Conservation (phyloP, 2,888 invertebrate species). For the Bursaphelenchus okinawaensis region DNA sequence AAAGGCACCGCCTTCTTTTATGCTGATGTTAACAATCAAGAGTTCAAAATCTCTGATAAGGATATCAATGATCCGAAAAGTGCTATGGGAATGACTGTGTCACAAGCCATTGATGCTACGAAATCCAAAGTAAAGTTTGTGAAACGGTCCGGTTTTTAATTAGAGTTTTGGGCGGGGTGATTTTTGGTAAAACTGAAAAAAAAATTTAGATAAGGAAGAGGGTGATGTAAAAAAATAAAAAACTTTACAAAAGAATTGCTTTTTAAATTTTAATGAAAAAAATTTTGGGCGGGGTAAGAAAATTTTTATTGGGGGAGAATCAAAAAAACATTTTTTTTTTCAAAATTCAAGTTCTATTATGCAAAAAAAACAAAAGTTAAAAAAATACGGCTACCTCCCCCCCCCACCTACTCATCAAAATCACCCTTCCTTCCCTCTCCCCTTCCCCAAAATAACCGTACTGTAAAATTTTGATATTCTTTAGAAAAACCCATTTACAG, state of each 20-base stretch:
- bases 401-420: no score
- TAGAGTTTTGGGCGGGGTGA: neutral
- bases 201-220: neutral
- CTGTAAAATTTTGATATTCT: no score
- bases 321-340: no score
- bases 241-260: neutral
- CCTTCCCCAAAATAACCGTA: no score
- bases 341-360: no score
- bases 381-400: no score
- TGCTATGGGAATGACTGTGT: constrained; percentile 11
- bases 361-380: no score
- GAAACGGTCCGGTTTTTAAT: no score
- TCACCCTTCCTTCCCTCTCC: no score
- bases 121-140: neutral
- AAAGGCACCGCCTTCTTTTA: constrained; percentile 26
- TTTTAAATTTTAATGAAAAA: neutral
- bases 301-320: no score
- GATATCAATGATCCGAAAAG: neutral
- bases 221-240: neutral
- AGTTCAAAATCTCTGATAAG: neutral
- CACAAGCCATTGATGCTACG: constrained; percentile 9
- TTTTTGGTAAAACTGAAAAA: neutral
- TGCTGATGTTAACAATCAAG: constrained; percentile 30
- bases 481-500: no score
- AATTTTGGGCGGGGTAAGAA: no score